These are phyloP conservation scores for Peromyscus californicus DNA, from an alignment of 2,113 vertebrate genomes.

Conservation along the genomic window DNA sequence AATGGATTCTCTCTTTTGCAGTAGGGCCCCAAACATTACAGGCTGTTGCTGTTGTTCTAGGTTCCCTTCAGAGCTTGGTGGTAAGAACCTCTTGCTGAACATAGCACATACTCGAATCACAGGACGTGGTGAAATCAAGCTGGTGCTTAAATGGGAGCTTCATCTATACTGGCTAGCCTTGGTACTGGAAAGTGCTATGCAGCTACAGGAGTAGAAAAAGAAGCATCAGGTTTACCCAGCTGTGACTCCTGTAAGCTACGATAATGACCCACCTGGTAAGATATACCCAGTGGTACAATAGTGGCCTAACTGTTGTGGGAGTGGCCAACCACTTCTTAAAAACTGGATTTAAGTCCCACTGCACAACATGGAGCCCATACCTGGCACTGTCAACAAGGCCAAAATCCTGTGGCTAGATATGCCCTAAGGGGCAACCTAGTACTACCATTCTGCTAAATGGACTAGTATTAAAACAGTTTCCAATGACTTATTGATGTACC, in stretches of 20 bases:
- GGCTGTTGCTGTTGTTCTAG: background rate
- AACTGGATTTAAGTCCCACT: background rate
- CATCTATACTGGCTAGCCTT: background rate
- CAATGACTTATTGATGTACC: background rate
- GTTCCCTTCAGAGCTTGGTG: background rate
- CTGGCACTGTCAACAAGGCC: background rate
- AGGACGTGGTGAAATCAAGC: background rate
- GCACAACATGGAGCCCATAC: background rate
- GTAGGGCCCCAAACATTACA: background rate
- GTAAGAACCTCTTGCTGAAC: background rate
- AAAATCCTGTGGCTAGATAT: background rate
- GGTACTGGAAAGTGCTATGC: background rate
- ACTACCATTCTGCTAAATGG: background rate
- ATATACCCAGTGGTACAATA: background rate
- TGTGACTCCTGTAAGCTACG: background rate
- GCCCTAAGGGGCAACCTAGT: background rate
- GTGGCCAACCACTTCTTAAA: background rate
- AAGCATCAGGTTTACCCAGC: background rate
- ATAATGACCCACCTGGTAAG: background rate
- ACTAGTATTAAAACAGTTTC: background rate
- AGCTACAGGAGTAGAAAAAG: background rate
- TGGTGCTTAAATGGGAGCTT: background rate
- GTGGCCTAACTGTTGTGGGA: background rate
- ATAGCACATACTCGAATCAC: background rate
- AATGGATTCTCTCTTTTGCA: background rate